Evolutionary conservation across 2,888 invertebrate genomes (phyloP), one percentile per base, ranked within the genome.

Genomic region (Mesorhabditis spiculigera): DNA sequence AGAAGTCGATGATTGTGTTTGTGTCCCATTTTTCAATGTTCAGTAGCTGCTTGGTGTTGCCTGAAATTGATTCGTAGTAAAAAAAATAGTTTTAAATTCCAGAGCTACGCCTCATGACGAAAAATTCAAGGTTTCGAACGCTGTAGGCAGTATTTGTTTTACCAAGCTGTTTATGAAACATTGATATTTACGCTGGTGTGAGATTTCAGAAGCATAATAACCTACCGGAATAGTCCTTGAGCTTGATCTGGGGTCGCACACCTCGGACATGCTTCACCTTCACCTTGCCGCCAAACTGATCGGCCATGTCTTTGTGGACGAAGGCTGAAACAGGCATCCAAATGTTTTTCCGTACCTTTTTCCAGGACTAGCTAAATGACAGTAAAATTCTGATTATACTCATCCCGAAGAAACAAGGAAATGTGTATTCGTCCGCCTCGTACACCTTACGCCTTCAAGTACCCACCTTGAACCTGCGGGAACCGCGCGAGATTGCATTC

Each of bases 11-110:
- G 4, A 98, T 93, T 0, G 95, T 93, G 87, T 98, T 96, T 0
- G 97, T 97, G 87, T 96, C 93, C 97, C 97, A 97, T 86, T 95
- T 95, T 82, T 95, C 94, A 85, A 98, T 95, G 68, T 95, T 95
- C 44, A 97, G 90, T 42, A 92, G 86, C 74, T 82, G 81, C 62
- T 80, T 76, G 4, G 80, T 71, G 42, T 73, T 72, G 41, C 83
- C 81, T 50, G n/a, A 50, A 50, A 50, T n/a, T 10, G 58, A 28
- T 28, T 28, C 28, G 28, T 28, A 28, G 28, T 28, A 28, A 28
- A 28, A 28, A 28, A 28, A 28, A 28, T 28, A 28, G 28, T 28
- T 28, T 28, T 28, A 1, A 28, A 28, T 28, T 28, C 28, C 28
- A 28, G 28, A 28, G 28, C 28, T 28, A 28, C 28, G 28, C 28